phyloP scores from a whole-genome alignment of 2,797 vertebrate species.

The Rhinella marina region DNA sequence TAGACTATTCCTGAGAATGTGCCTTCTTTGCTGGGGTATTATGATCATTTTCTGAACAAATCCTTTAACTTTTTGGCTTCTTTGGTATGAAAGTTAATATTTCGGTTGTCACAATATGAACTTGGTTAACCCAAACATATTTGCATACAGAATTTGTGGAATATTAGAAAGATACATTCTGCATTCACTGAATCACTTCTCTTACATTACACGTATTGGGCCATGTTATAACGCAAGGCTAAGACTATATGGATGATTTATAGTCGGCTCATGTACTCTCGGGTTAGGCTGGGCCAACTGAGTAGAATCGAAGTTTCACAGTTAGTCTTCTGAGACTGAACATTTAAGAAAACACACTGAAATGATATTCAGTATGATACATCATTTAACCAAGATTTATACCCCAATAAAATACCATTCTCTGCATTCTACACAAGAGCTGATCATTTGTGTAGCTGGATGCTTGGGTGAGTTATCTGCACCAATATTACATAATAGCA shows the following conservation, averaged over 20 bases:
- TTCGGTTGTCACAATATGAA: neutral
- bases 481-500: neutral
- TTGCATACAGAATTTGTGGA: constrained; percentile 14
- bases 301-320: neutral
- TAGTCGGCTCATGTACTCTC: constrained; percentile 6
- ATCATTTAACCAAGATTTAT: constrained; percentile 14
- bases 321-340: neutral
- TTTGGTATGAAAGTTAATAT: constrained; percentile 20
- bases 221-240: constrained; percentile 5
- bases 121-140: neutral
- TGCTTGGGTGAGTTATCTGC: constrained; percentile 4
- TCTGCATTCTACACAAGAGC: neutral
- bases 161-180: neutral
- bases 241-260: neutral
- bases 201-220: neutral
- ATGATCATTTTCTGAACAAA: constrained; percentile 13
- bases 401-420: neutral
- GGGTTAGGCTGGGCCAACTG: neutral
- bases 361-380: neutral
- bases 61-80: constrained; percentile 34
- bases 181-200: neutral
- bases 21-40: constrained; percentile 1
- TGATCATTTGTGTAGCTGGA: neutral
- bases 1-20: constrained; percentile 35
- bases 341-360: constrained; percentile 10